Base-by-base conservation (phyloP, 2,888 invertebrate genomes). In the Sthenelais limicola region DNA sequence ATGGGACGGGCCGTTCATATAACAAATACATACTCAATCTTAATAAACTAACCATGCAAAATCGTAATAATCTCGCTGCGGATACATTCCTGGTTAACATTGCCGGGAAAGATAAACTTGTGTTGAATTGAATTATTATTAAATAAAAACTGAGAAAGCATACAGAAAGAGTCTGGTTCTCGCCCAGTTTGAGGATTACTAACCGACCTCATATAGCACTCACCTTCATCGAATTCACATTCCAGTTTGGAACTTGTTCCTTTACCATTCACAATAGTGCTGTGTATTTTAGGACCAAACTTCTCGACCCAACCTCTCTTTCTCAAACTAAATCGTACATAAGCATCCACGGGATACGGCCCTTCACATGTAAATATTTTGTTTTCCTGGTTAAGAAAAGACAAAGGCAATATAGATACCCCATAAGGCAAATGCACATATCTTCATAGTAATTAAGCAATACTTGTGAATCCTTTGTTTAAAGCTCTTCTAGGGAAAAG, bases 281-380 rank as follows among this genome's bases (percentile, higher is more conserved):
- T 69, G 33, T 69, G 71, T 35, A 72, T 72, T 47, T 73, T 74
- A 0, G 67, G 51, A 1, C 73, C 74, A 49, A 79, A 79, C 74
- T 79, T 79, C 38, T 79, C 79, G 35, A 79, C 79, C 79, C 79
- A 79, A 38, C 79, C 79, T 66, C 79, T 58, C 48, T 78, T 76
- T 15, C 79, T 47, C 38, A 79, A 38, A 62, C 75, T 73, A 47
- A 66, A 48, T 5, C 79, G 47, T 7, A 79, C 74, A 68, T 73
- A 79, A 4, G 72, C 73, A 52, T 79, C 79, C 67, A 79, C 75
- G 4, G 79, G 79, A 49, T 79, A 79, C 5, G 79, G 79, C 7
- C 72, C 77, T 24, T 77, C 78, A 71, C 77, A 77, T 7, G 78
- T 73, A 73, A 79, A 79, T 9, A 79, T 49, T 62, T 79, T 79